Percentiles rank a stretch among this genome's conserved stretches.
Conservation (phyloP, 2,797 vertebrate species). For the Champsocephalus esox region DNA sequence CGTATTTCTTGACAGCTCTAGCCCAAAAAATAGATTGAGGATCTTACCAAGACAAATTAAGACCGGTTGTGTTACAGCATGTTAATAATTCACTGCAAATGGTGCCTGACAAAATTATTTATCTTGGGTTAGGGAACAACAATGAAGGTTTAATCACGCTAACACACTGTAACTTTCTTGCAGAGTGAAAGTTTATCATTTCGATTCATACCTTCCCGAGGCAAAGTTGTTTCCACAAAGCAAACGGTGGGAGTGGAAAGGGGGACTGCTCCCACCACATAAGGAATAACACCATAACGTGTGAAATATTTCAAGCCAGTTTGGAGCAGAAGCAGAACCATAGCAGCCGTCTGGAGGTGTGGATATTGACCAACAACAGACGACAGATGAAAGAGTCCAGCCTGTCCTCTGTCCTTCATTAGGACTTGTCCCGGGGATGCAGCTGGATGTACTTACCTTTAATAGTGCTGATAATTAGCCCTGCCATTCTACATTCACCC, state of each 20-base stretch:
- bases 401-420: constrained; percentile 82
- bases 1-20: constrained; percentile 35
- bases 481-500: constrained; percentile 80
- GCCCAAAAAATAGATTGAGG: constrained; percentile 40
- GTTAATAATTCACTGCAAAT: constrained; percentile 59
- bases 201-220: constrained; percentile 2
- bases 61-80: constrained; percentile 40
- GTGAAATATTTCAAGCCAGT: constrained; percentile 32
- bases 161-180: constrained; percentile 8
- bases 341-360: constrained; percentile 58
- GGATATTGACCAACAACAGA: constrained; percentile 76
- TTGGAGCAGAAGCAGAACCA: constrained; percentile 28
- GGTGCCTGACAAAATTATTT: constrained; percentile 50
- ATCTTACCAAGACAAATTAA: constrained; percentile 53
- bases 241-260: neutral
- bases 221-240: constrained; percentile 8
- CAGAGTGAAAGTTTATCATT: constrained; percentile 6
- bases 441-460: constrained; percentile 88
- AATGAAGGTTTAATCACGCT: constrained; percentile 26
- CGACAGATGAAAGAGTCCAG: constrained; percentile 83
- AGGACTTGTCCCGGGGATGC: constrained; percentile 78
- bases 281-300: constrained; percentile 8
- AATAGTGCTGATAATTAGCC: constrained; percentile 87
- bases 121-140: constrained; percentile 17
- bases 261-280: neutral